Evolutionary conservation across 2,888 invertebrate species (phyloP), one percentile per base, ranked within the genome.

Genomic region (Halictus ligatus): DNA sequence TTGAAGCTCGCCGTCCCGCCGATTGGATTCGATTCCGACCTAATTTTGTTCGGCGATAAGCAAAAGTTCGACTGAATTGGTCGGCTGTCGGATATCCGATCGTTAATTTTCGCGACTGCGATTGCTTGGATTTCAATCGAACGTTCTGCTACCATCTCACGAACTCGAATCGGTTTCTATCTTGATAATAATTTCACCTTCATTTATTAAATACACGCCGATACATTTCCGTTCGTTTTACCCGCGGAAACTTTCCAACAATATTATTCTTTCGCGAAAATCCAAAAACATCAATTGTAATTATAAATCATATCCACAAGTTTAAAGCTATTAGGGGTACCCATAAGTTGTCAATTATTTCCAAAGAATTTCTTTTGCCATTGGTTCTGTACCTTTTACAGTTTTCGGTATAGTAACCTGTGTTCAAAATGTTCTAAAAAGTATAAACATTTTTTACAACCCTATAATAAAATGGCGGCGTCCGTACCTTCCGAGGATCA

Each of bases 31-130:
- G 48, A 72, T 71, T 71, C 46, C 40, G 60, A 60, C 40, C 50
- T 54, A 77, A 85, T 77, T 77, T 80, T 72, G 35, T 25, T 13
- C 46, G 5, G 13, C 60, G 75, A 64, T 58, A 50, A 29, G n/a
- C 46, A 58, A 84, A 84, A 80, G 67, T 84, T 85, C 50, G 64
- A 29, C 64, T 25, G 43, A 60, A 69, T 43, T 40, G 79, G 79
- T 82, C 72, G 29, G 29, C 58, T 54, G 80, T 90, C 85, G 48
- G 43, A 72, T 60, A 79, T 89, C 85, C 84, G 91, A 90, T 91
- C 40, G 77, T n/a, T 69, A 92, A 92, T 92, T 92, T 90, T 91
- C 86, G 88, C 88, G 89, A 91, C 91, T 88, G 89, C 89, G 84
- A 90, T 88, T 85, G 84, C 78, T 46, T 40, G 76, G 83, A 84